phyloP scores from a whole-genome alignment of 2,888 invertebrate genomes.

The Leptinotarsa tumamoca region DNA sequence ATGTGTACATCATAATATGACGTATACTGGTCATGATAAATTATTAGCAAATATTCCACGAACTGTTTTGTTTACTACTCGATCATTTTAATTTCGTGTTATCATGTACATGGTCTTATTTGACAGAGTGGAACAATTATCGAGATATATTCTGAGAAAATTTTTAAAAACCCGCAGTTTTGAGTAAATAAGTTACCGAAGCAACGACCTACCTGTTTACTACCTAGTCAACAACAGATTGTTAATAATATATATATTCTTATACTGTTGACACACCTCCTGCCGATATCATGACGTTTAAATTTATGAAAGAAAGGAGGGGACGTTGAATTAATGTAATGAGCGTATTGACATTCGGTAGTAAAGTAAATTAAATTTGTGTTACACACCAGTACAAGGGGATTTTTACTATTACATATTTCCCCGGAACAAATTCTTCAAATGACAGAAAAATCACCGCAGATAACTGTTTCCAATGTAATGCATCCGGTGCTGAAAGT shows the following conservation, averaged over 20 bases:
- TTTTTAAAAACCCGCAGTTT: not conserved
- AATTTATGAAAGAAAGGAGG: not conserved
- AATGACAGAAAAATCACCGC: conserved; percentile 13
- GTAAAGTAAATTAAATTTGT: not conserved
- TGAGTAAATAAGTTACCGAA: not conserved
- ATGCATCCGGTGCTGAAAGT: not conserved
- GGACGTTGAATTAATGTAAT: not conserved
- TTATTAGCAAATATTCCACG: conserved; percentile 18
- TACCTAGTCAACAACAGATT: not conserved
- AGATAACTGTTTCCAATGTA: conserved; percentile 1
- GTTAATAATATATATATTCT: not conserved
- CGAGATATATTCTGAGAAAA: not conserved
- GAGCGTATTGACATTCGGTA: not conserved
- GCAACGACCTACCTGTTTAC: not conserved
- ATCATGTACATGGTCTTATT: not conserved
- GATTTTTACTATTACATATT: not conserved
- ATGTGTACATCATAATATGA: not conserved
- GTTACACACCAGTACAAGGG: not conserved
- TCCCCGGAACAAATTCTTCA: not conserved
- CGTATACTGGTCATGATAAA: conserved; percentile 4
- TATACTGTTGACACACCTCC: conserved; percentile 6
- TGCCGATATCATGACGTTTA: not conserved
- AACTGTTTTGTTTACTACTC: conserved; percentile 13
- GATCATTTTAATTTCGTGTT: not conserved
- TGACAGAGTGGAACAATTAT: not conserved